phyloP scores from a whole-genome alignment of 2,113 vertebrate species.

The Takifugu flavidus region DNA sequence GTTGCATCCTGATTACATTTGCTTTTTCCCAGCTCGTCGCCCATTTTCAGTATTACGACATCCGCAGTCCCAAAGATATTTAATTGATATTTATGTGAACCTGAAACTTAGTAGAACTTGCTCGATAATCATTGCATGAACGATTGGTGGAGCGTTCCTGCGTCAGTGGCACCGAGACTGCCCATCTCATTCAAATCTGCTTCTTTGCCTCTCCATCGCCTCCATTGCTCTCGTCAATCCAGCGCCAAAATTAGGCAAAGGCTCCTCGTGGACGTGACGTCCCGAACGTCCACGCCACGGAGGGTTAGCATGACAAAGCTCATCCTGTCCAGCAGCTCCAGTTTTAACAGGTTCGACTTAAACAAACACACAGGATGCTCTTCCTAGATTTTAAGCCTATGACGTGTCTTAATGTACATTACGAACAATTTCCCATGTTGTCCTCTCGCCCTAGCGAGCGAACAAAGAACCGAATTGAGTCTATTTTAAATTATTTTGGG shows the following conservation, averaged over 20 bases:
- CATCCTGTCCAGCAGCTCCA: neutral
- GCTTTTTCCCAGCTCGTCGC: neutral
- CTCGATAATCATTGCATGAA: neutral
- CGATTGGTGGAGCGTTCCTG: slow-evolving; percentile 1
- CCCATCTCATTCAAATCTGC: no score
- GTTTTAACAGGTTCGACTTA: slow-evolving; percentile 9
- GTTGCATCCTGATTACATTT: neutral
- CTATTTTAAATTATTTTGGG: slow-evolving; percentile 1
- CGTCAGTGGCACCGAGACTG: neutral
- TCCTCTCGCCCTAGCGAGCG: slow-evolving; percentile 2
- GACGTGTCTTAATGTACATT: slow-evolving; percentile 34
- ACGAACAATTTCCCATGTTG: slow-evolving; percentile 26
- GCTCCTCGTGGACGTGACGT: neutral
- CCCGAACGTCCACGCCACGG: neutral
- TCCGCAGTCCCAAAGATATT: neutral
- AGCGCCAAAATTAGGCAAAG: no score
- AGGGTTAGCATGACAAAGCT: neutral
- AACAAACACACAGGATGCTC: slow-evolving; percentile 2
- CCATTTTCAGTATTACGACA: neutral
- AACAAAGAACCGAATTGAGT: slow-evolving; percentile 30
- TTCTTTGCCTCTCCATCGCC: neutral
- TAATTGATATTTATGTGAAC: neutral
- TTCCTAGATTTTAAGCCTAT: slow-evolving; percentile 24
- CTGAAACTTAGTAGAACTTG: neutral
- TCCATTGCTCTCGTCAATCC: no score